Evolutionary conservation across 2,797 vertebrate species (phyloP).

Genomic region (Coranthus polyacanthus): DNA sequence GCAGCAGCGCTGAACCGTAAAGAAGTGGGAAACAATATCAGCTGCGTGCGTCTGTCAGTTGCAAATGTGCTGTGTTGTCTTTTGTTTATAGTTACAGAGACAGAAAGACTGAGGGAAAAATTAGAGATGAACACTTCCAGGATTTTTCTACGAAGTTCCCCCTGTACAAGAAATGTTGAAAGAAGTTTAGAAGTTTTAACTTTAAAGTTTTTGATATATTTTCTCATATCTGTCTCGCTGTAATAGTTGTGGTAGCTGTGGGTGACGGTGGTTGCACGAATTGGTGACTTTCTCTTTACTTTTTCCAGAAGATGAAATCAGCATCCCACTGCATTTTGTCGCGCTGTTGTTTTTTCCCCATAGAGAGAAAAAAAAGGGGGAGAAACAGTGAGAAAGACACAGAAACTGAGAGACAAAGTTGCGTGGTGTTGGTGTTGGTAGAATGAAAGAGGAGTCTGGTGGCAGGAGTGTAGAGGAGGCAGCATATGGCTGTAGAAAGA

Average conservation of each 20-base stretch:
- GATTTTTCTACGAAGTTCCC: constrained; percentile 32
- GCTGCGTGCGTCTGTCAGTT: constrained; percentile 88
- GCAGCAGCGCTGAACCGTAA: constrained; percentile 83
- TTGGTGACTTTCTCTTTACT: constrained; percentile 56
- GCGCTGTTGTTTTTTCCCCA: constrained; percentile 41
- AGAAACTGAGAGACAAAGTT: constrained; percentile 93
- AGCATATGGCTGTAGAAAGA: constrained; percentile 99
- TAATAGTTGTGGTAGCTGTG: constrained; percentile 60
- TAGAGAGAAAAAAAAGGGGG: constrained; percentile 71
- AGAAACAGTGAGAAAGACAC: constrained; percentile 73
- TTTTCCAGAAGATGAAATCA: constrained; percentile 66
- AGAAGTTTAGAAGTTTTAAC: constrained; percentile 72
- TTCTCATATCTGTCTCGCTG: constrained; percentile 66
- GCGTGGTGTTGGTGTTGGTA: constrained; percentile 86
- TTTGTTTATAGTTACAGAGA: constrained; percentile 85
- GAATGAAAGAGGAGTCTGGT: constrained; percentile 99
- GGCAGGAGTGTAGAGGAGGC: constrained; percentile 99
- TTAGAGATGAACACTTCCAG: too few relatives aligned
- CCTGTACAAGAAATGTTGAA: constrained; percentile 24
- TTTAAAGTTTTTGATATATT: constrained; percentile 42
- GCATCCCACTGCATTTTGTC: constrained; percentile 78
- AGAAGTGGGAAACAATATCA: constrained; percentile 90
- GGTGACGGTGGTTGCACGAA: constrained; percentile 32
- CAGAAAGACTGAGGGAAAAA: constrained; percentile 3
- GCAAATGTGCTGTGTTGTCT: constrained; percentile 83